These are phyloP conservation scores for Etia nguti DNA, from an alignment of 2,113 vertebrate genomes.

Conservation along the genomic window DNA sequence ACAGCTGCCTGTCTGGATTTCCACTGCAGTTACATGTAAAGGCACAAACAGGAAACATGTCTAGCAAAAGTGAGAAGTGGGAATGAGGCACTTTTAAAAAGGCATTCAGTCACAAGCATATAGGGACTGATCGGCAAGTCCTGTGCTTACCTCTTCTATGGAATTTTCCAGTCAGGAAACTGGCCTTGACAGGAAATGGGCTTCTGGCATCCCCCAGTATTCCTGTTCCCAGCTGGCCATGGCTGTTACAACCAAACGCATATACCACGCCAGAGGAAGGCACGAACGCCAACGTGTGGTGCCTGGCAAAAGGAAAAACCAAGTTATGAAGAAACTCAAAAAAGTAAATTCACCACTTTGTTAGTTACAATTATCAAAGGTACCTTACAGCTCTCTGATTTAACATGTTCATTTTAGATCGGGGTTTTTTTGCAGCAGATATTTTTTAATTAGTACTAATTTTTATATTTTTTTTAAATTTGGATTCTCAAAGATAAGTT, in stretches of 20 bases:
- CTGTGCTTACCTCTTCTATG: conserved; percentile 73
- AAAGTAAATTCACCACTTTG: not conserved
- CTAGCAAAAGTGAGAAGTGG: not conserved
- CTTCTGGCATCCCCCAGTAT: conserved; percentile 78
- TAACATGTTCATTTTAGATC: not conserved
- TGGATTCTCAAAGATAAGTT: not conserved
- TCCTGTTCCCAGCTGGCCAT: conserved; percentile 90
- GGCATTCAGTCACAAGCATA: not conserved
- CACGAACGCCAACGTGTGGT: conserved; percentile 93
- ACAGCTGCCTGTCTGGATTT: not conserved
- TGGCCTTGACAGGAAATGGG: conserved; percentile 83
- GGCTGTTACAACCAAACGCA: conserved; percentile 91
- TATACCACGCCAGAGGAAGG: conserved; percentile 91
- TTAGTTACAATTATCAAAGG: not conserved
- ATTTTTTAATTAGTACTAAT: not conserved
- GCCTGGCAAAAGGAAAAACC: conserved; percentile 63
- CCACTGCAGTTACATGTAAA: not conserved
- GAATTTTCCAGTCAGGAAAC: conserved; percentile 72
- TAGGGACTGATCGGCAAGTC: not conserved
- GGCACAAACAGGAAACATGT: not conserved
- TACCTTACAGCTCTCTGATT: not conserved
- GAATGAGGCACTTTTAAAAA: not conserved
- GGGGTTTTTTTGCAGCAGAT: not conserved
- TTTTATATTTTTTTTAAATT: not conserved
- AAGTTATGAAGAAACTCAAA: not conserved